A percentile compares a stretch with the other conserved stretches of the same genome.
Evolutionary conservation across 2,797 vertebrate genomes (phyloP).

Genomic region (Crenichthys baileyi): DNA sequence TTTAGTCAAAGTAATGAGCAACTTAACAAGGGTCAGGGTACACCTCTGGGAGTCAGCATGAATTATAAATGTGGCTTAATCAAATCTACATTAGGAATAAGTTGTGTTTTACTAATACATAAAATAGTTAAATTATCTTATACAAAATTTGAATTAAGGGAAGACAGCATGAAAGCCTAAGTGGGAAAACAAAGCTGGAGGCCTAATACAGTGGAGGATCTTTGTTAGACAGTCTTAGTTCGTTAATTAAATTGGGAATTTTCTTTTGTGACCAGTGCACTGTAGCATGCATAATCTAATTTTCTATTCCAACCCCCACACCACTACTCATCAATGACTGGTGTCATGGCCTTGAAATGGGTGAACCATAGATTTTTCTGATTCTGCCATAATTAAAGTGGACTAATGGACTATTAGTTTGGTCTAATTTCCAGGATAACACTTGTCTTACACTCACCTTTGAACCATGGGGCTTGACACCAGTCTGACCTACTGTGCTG

Average conservation of each 20-base stretch:
- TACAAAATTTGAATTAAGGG: not conserved
- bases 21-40: conserved; percentile 62
- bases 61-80: conserved; percentile 43
- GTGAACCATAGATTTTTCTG: conserved; percentile 52
- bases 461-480: conserved; percentile 69
- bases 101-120: conserved; percentile 5
- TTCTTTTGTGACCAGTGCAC: conserved; percentile 74
- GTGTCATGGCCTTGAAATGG: conserved; percentile 67
- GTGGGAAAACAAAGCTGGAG: conserved; percentile 5
- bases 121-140: not conserved
- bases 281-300: conserved; percentile 79
- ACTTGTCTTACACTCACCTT: conserved; percentile 72
- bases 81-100: conserved; percentile 20
- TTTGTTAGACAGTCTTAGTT: conserved; percentile 67
- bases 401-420: conserved; percentile 81
- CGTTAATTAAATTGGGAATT: conserved; percentile 76
- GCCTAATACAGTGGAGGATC: conserved; percentile 26
- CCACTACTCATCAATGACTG: conserved; percentile 36
- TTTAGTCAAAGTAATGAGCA: conserved; percentile 59
- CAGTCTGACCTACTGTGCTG: conserved; percentile 47
- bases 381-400: conserved; percentile 74
- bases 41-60: conserved; percentile 46
- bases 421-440: conserved; percentile 76
- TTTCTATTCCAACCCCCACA: conserved; percentile 61
- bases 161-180: not conserved